Base-by-base conservation (phyloP, 2,113 vertebrate genomes). In the Chloebia gouldiae region DNA sequence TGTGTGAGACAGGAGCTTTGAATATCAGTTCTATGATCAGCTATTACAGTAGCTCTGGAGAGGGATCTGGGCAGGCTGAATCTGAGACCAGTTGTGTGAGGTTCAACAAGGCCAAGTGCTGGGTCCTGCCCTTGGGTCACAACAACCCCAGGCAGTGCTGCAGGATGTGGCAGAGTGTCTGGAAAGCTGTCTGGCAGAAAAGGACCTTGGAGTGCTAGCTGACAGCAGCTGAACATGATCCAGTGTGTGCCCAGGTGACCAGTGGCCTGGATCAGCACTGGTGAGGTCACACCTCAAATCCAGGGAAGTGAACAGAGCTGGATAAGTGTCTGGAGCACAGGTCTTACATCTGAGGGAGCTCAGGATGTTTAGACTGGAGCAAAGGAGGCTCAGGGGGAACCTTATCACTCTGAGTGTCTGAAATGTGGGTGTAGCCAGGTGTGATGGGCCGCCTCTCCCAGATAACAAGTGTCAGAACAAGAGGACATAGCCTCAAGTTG, bases 21-120 rank as follows among this genome's bases (percentile, higher is more conserved):
- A 97, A 73, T 93, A 96, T 95, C 93, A 84, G 81, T 39, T 47
- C 91, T 95, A 56, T 96, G 97, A 97, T 97, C 96, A 95, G 87
- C 76, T 90, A 44, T 94, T 64, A 95, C 97, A 96, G 91, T 96
- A 83, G 92, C 81, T 93, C 88, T 61, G 5, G 9, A 15, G 59
- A 66, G 33, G 15, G 15, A 40, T 66, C 30, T 72, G 82, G 24
- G 6, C 28, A 50, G 31, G 4, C 21, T 82, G 71, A n/a, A 50
- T 40, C 7, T 27, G 14, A 63, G 25, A 30, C 25, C 11, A 53
- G 0, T 1, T 60, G 19, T 60, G 5, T 19, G 16, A 54, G 19
- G 7, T 54, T 88, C 35, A 49, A 3, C 20, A 64, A 35, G 2
- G 21, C 24, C 7, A 5, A 21, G 33, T 27, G 5, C 6, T 1